Conservation (phyloP, 2,888 invertebrate species). For the Idaea biselata region DNA sequence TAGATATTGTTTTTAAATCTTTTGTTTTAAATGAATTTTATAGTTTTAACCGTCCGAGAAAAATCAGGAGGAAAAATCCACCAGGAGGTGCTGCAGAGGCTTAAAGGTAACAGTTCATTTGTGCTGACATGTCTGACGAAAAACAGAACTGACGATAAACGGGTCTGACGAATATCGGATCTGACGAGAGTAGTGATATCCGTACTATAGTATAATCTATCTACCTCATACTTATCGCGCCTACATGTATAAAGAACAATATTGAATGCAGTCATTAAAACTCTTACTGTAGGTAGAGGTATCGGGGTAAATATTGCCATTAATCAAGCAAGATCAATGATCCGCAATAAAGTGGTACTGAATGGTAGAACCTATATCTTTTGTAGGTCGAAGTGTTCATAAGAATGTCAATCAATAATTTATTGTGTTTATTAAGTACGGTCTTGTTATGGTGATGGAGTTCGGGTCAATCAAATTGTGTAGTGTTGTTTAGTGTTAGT, state of each 20-base stretch:
- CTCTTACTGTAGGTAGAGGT: not conserved
- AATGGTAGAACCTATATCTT: not conserved
- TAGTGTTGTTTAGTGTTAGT: not conserved
- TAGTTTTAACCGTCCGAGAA: too few species aligned
- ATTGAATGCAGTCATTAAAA: not conserved
- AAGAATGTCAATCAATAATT: conserved; percentile 1
- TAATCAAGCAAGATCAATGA: not conserved
- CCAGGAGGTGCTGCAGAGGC: too few species aligned
- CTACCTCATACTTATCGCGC: too few species aligned
- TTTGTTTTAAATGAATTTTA: too few species aligned
- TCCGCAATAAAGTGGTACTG: not conserved
- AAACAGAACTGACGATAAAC: too few species aligned
- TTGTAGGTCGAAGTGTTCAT: not conserved
- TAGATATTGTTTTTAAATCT: too few species aligned
- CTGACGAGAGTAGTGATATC: too few species aligned
- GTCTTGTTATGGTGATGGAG: not conserved
- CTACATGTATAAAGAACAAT: not conserved
- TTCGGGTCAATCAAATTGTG: not conserved
- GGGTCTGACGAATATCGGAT: too few species aligned
- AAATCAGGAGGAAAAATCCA: too few species aligned
- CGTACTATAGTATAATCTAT: too few species aligned
- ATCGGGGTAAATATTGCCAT: not conserved
- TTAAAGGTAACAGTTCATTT: too few species aligned
- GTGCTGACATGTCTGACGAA: too few species aligned
- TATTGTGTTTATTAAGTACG: not conserved